Base-by-base conservation (phyloP, 1,140 invertebrate species). In the Bombus impatiens region DNA sequence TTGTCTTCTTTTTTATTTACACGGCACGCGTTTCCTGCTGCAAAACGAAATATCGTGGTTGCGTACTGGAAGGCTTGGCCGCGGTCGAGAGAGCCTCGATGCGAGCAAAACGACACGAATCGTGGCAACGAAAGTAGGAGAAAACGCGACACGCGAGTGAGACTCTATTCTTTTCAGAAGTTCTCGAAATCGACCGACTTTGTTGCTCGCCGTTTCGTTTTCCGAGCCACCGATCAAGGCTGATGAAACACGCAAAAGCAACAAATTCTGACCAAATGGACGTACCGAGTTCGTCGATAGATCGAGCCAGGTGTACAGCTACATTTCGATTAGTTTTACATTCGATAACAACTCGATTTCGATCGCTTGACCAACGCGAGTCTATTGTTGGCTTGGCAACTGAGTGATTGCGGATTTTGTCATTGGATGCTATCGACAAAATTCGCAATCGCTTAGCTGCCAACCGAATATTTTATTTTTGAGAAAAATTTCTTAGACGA, bases 41-140 rank as follows among this genome's bases (percentile, higher is more conserved):
- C 18, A n/a, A 35, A 8, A 53, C 13, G 32, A 28, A 12, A 62
- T 47, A 25, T n/a, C 18, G 1, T 40, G n/a, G 65, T 12, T 57
- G 80, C 53, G 57, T 62, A 75, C 13, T 3, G 1, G 8, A 35
- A 18, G 32, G 28, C 40, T 78, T 86, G 37, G 76, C 83, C 57
- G 76, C 83, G 84, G 67, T 82, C 80, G 71, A 82, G 79, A 68
- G 71, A 83, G 47, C 22, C 5, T 35, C 35, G 44, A 28, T 15
- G 47, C 78, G 44, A 84, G 59, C 59, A 68, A 80, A 88, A 84
- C 77, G 62, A 65, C 53, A 70, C 44, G 86, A 47, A 62, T 71
- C 70, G 74, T 37, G 75, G 62, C 70, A 68, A 88, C 72, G 82
- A 89, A 89, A 86, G 88, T 82, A 78, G 72, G 87, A 88, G 83